Evolutionary conservation across 2,888 invertebrate species (phyloP), one percentile per base, ranked within the genome.

Genomic region (Nomada ferruginata): DNA sequence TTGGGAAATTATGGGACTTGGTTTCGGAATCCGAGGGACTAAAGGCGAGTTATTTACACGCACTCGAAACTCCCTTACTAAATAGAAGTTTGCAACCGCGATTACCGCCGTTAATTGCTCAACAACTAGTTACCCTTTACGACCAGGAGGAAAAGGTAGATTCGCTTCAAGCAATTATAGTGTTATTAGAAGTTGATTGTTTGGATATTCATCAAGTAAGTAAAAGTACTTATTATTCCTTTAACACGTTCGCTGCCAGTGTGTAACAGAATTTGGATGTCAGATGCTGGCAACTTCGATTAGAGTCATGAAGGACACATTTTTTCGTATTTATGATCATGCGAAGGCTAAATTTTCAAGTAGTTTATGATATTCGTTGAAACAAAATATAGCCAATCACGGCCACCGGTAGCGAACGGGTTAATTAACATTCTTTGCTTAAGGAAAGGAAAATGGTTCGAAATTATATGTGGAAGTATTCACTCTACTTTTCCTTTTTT

Each of bases 141-240:
- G 95, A 96, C 84, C 94, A 95, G 10, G 95, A 95, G 83, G 95
- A 95, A 60, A 95, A 96, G 90, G 95, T 96, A 69, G 95, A 95
- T 68, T 94, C 96, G 15, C 95, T 97, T 64, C 97, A 97, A 91
- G 94, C 96, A 13, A 97, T 97, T 83, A 95, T 97, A 75, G 95
- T 96, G 57, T 95, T 95, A 75, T 93, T 96, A 82, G 95, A 95
- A 74, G 95, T 96, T 26, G 94, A 95, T 72, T 95, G 95, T 77
- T 92, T 96, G 65, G 96, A 96, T 91, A 94, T 96, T 82, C 96
- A 96, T 92, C 96, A 96, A 93, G 95, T 94, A 74, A 82, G 59
- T 61, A 10, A 29, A 79, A 29, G 26, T 23, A 20, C 29, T 42
- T 55, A 23, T 55, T n/a, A 23, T 23, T 55, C 15, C 52, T 36